Evolutionary conservation across 2,113 vertebrate genomes (phyloP).

Genomic region (Cepphus grylle): DNA sequence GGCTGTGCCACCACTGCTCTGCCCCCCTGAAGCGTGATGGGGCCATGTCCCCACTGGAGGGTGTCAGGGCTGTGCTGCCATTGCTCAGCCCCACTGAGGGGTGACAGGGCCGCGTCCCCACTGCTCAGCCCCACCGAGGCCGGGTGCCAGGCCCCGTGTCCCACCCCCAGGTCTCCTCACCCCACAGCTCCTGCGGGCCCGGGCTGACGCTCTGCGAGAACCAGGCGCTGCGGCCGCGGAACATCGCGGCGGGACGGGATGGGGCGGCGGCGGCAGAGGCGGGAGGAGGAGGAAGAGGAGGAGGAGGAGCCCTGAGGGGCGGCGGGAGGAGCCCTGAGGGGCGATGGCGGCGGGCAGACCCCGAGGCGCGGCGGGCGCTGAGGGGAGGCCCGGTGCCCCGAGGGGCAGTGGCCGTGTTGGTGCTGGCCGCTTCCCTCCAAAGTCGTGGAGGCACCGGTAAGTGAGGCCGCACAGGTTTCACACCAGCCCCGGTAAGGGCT

Average conservation of each 20-base stretch:
- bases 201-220: slow-evolving; percentile 72
- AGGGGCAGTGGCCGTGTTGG: not conserved
- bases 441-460: not conserved
- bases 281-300: not conserved
- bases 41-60: too few species aligned
- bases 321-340: not conserved
- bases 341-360: not conserved
- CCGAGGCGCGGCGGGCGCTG: too few species aligned
- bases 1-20: not conserved
- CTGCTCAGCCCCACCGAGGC: not conserved
- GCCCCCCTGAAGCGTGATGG: not conserved
- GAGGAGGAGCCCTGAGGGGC: not conserved
- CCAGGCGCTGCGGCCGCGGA: slow-evolving; percentile 64
- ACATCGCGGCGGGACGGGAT: slow-evolving; percentile 48
- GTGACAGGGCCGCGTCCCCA: not conserved
- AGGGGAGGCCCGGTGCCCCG: not conserved
- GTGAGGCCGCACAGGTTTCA: not conserved
- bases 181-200: slow-evolving; percentile 65
- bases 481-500: not conserved
- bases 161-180: slow-evolving; percentile 29
- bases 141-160: not conserved
- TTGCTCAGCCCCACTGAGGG: not conserved
- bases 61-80: too few species aligned
- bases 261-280: not conserved
- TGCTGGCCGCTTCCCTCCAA: too few species aligned